phyloP scores from a whole-genome alignment of 2,797 vertebrate genomes.

The Aythya fuligula region DNA sequence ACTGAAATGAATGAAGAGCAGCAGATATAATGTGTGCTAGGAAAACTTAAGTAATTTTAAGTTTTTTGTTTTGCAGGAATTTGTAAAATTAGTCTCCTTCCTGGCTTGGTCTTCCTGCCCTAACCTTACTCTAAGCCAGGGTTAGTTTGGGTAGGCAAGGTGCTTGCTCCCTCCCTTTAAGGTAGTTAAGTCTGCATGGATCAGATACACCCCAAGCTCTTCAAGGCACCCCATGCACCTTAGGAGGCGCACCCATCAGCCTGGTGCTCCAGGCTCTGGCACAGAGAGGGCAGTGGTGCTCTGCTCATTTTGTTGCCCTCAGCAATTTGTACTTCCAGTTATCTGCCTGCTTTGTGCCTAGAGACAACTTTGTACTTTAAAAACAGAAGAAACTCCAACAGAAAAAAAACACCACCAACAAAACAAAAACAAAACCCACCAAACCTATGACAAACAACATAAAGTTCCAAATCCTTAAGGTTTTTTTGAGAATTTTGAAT shows the following conservation, averaged over 20 bases:
- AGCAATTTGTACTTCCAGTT: neutral
- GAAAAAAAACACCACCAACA: neutral
- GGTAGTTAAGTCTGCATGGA: neutral
- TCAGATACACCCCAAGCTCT: fast-evolving
- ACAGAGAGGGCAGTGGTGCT: neutral
- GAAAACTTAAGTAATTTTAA: too few relatives aligned
- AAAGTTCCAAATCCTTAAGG: neutral
- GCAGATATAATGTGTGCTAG: neutral
- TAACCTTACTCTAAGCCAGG: neutral
- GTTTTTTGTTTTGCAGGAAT: neutral
- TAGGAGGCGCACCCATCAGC: neutral
- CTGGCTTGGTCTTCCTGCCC: neutral
- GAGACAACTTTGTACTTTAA: neutral
- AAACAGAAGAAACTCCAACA: neutral
- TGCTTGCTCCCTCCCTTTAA: neutral
- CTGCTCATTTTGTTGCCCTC: neutral
- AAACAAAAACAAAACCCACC: neutral
- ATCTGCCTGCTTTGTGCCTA: neutral
- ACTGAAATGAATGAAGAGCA: neutral
- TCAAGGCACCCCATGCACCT: fast-evolving
- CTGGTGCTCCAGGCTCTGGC: neutral
- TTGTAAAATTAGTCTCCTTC: neutral
- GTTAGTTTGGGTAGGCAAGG: neutral
- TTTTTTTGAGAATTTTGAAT: neutral
- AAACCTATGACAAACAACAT: fast-evolving